A percentile compares a stretch with the other conserved stretches of the same genome.
Evolutionary conservation across 2,113 vertebrate species (phyloP).

Genomic region (Grammomys dolichurus): DNA sequence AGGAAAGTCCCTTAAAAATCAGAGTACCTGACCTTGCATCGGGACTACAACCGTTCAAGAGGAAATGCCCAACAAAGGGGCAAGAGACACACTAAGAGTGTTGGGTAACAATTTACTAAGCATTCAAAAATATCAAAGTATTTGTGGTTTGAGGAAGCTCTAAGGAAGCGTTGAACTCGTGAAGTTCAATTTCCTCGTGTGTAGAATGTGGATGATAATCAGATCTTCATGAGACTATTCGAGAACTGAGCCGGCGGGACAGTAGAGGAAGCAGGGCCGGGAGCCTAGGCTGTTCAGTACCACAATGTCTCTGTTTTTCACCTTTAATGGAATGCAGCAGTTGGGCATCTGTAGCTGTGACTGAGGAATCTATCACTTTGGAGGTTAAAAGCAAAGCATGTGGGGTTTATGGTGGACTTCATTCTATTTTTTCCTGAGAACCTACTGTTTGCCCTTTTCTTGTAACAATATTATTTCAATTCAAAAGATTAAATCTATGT

Average conservation of each 20-base stretch:
- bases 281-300: neutral
- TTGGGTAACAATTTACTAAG: neutral
- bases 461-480: neutral
- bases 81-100: neutral
- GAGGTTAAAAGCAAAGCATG: neutral
- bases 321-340: neutral
- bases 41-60: neutral
- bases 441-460: neutral
- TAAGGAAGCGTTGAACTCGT: neutral
- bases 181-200: neutral
- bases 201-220: neutral
- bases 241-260: neutral
- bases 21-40: neutral
- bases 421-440: neutral
- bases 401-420: neutral
- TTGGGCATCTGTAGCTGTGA: neutral
- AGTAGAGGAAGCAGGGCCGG: accelerated
- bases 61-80: neutral
- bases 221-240: neutral
- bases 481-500: neutral
- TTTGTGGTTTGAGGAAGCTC: neutral
- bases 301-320: neutral
- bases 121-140: slow-evolving; percentile 19
- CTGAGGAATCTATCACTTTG: neutral
- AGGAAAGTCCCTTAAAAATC: slow-evolving; percentile 12